These are phyloP conservation scores for Gisinianus flammeolus DNA, from an alignment of 2,888 invertebrate genomes.

Conservation along the genomic window DNA sequence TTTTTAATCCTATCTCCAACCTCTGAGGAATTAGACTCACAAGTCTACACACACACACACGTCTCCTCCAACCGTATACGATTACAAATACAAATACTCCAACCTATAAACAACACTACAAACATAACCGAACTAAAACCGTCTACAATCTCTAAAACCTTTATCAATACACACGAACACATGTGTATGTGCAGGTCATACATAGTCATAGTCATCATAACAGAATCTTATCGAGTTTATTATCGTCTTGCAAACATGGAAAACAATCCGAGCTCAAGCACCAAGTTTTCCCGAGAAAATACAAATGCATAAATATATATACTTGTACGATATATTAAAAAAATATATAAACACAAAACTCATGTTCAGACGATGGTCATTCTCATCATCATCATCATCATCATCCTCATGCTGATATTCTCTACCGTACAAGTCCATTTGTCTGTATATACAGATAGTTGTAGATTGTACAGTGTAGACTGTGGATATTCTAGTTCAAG, in stretches of 20 bases:
- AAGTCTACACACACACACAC: background rate
- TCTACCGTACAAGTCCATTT: background rate
- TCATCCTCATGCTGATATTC: background rate
- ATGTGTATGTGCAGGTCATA: background rate
- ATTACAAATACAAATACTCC: background rate
- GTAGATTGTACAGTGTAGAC: background rate
- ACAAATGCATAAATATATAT: no score
- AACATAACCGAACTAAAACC: background rate
- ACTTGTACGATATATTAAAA: no score
- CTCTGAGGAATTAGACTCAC: background rate
- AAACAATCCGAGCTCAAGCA: no score
- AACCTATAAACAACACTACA: background rate
- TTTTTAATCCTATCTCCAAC: constrained; percentile 47
- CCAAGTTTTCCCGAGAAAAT: no score
- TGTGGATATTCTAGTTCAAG: no score
- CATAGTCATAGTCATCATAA: background rate
- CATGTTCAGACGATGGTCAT: background rate
- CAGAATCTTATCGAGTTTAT: background rate
- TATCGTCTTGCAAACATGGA: no score
- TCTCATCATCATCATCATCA: background rate
- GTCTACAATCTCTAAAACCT: background rate
- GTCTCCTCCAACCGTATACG: background rate
- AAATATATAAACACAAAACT: no score
- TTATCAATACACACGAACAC: background rate
- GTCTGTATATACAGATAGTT: background rate